A percentile compares a stretch with the other conserved stretches of the same genome.
These are phyloP conservation scores for Cryptus armator DNA, from an alignment of 2,888 invertebrate species.

Conservation along the genomic window DNA sequence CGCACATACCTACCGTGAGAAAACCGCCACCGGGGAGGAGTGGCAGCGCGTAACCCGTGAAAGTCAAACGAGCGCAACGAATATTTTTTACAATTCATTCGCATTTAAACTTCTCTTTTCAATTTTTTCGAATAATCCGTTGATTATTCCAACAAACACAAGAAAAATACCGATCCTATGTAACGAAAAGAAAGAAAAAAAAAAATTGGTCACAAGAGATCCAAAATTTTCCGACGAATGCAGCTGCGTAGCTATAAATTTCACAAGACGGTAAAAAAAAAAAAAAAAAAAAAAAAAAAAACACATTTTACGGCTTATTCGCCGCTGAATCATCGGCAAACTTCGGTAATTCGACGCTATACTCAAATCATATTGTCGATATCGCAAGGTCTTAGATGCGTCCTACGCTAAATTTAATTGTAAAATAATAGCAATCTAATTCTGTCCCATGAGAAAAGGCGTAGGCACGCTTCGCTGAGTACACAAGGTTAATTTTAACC, in stretches of 20 bases:
- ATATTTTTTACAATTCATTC: background rate
- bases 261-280: background rate
- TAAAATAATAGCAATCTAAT: conserved; percentile 65
- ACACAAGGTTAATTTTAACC: conserved; percentile 69
- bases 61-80: conserved; percentile 17
- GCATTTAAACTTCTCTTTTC: too few relatives aligned
- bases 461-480: conserved; percentile 65
- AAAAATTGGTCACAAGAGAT: background rate
- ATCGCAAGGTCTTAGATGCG: conserved; percentile 39
- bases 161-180: too few relatives aligned
- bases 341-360: background rate
- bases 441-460: conserved; percentile 60
- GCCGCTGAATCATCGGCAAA: background rate
- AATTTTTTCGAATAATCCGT: background rate
- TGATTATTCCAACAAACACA: background rate
- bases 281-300: background rate
- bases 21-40: conserved; percentile 54
- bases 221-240: background rate
- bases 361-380: conserved; percentile 43
- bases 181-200: background rate
- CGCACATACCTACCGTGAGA: conserved; percentile 74
- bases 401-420: conserved; percentile 61
- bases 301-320: background rate
- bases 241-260: conserved; percentile 22
- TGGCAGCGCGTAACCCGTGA: conserved; percentile 8